Evolutionary conservation across 2,888 invertebrate species (phyloP), one percentile per base, ranked within the genome.

Genomic region (Hirtodrosophila cameraria): DNA sequence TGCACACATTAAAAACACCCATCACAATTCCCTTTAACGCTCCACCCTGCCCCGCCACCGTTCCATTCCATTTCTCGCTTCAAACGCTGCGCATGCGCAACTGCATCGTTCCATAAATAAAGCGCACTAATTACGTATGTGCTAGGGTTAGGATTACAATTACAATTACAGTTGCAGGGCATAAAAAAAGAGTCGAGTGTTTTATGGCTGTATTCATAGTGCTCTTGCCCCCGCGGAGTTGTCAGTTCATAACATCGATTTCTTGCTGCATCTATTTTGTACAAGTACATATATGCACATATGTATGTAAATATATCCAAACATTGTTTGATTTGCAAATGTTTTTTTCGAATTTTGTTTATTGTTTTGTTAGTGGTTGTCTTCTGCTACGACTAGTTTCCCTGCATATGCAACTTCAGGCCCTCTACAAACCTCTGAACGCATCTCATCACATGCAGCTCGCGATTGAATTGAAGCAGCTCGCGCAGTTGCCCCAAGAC

Each of bases 41-140:
- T 7, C 11, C 12, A 8, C 45, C 8, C n/a, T n/a, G 38, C 33
- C 25, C 11, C 12, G 8, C 27, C 41, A 18, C 16, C 3, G 3
- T 18, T 11, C 3, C 8, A 6, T 20, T 6, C 30, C 8, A 6
- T 20, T 6, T 25, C 18, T 23, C 38, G 18, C 5, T 23, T 23
- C 4, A 23, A 20, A 48, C 20, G 41, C 36, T 70, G 71, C 84
- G 82, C 82, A 72, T 66, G 82, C 82, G 86, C 62, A 66, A 57
- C 71, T 11, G 42, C 67, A 25, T 16, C 36, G 69, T 61, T 69
- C 68, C 70, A 75, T 83, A 80, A 80, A 82, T 83, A 82, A 80
- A 82, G 62, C 62, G 46, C 64, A 76, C 80, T 83, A 82, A 82
- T 82, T 86, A 82, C 81, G 66, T 76, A 67, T 74, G 74, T 48